Percentiles rank a stretch among this genome's conserved stretches.
These are phyloP conservation scores for Halcyon smyrnensis DNA, from an alignment of 2,797 vertebrate genomes.

Conservation along the genomic window DNA sequence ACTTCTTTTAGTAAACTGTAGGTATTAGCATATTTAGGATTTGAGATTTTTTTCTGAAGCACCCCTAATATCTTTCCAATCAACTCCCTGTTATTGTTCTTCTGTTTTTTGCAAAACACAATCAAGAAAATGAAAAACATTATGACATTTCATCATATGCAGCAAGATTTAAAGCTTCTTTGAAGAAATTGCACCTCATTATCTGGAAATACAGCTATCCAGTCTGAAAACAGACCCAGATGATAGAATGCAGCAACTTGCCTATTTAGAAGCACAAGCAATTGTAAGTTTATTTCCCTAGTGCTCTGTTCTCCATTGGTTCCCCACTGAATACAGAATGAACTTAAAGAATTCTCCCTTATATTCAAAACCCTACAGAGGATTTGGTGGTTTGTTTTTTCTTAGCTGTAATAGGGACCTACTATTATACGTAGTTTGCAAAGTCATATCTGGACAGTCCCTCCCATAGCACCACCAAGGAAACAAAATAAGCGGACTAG, in stretches of 20 bases:
- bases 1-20: background rate
- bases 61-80: slow-evolving; percentile 4
- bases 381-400: background rate
- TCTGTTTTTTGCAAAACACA: background rate
- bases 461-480: background rate
- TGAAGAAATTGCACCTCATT: slow-evolving; percentile 59
- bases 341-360: slow-evolving; percentile 28
- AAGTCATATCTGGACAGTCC: background rate
- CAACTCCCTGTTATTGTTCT: background rate
- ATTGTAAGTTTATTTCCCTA: background rate
- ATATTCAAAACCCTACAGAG: background rate
- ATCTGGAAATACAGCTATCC: slow-evolving; percentile 40
- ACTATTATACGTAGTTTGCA: background rate
- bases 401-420: background rate
- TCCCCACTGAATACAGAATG: slow-evolving; percentile 22
- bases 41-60: background rate
- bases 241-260: slow-evolving; percentile 29
- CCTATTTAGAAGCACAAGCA: slow-evolving; percentile 23
- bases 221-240: slow-evolving; percentile 15
- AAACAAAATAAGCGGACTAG: background rate
- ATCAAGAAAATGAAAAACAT: slow-evolving; percentile 48
- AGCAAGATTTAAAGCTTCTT: slow-evolving; percentile 33
- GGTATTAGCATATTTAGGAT: background rate
- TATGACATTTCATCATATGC: slow-evolving; percentile 23
- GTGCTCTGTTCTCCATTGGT: background rate